Evolutionary conservation across 2,113 vertebrate species (phyloP).

Genomic region (Irena cyanogastra): DNA sequence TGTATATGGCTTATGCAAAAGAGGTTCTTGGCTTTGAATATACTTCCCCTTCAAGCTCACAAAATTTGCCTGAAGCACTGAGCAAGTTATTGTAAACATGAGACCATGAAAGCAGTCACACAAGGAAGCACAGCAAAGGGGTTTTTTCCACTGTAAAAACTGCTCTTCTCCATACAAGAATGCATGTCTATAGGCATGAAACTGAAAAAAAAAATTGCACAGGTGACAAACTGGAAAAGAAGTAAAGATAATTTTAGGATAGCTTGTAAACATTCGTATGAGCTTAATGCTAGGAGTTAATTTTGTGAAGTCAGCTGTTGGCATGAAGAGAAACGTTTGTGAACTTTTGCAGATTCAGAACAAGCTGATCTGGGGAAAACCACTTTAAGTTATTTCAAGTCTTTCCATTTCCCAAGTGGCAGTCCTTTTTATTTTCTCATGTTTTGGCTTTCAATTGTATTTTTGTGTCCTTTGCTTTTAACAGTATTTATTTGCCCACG

Average conservation of each 20-base stretch:
- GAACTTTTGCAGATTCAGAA: background rate
- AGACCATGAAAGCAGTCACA: background rate
- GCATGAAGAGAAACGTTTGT: background rate
- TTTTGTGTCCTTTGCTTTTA: background rate
- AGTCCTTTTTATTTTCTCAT: background rate
- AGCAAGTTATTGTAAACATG: background rate
- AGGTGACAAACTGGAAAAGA: background rate
- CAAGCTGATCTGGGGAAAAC: background rate
- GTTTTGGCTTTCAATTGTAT: background rate
- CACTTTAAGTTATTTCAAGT: background rate
- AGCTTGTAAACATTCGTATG: background rate
- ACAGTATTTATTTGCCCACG: background rate
- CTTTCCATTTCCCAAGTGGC: background rate
- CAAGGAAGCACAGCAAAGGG: background rate
- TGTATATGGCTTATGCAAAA: conserved; percentile 32
- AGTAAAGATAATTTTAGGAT: background rate
- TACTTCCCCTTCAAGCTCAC: background rate
- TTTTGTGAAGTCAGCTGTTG: background rate
- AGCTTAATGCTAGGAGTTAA: background rate
- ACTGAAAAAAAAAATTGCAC: background rate
- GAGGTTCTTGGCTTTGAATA: background rate
- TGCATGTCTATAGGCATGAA: background rate
- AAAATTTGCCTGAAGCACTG: conserved; percentile 10
- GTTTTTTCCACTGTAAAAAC: background rate
- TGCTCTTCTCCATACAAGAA: background rate